phyloP scores from a whole-genome alignment of 2,888 invertebrate genomes.

The Thysanoteuthis rhombus region DNA sequence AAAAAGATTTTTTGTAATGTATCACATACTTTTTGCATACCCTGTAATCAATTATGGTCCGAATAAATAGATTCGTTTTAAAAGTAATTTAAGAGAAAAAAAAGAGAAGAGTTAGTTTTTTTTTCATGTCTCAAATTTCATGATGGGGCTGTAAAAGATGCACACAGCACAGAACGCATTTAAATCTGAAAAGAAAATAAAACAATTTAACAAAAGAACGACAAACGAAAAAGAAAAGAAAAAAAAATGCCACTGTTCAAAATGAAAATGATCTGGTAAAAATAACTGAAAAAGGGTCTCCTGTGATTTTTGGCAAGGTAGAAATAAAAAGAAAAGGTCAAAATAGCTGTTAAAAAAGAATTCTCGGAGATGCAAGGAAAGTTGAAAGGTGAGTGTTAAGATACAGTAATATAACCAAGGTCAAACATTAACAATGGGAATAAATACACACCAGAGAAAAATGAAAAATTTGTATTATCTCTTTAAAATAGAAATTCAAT shows the following conservation, averaged over 20 bases:
- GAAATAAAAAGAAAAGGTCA: not conserved
- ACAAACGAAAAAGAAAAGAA: not conserved
- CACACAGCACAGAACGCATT: constrained; percentile 12
- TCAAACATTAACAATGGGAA: not conserved
- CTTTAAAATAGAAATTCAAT: not conserved
- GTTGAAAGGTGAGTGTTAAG: not conserved
- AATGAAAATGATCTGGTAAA: not conserved
- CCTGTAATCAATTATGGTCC: not conserved
- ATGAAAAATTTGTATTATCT: not conserved
- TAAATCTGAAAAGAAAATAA: not conserved
- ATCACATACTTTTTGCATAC: no score
- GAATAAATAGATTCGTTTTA: not conserved
- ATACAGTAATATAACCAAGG: not conserved
- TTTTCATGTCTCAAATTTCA: not conserved
- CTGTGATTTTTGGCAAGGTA: not conserved
- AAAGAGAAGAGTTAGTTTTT: not conserved
- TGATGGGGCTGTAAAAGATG: not conserved
- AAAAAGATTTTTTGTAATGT: no score
- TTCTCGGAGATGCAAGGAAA: not conserved
- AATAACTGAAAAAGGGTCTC: not conserved
- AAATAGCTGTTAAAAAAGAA: not conserved
- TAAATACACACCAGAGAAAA: not conserved
- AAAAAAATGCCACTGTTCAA: not conserved
- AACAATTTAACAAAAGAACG: not conserved
- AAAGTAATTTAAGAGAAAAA: not conserved